Conservation (phyloP, 2,797 vertebrate species). For the Notolepis coatsorum region DNA sequence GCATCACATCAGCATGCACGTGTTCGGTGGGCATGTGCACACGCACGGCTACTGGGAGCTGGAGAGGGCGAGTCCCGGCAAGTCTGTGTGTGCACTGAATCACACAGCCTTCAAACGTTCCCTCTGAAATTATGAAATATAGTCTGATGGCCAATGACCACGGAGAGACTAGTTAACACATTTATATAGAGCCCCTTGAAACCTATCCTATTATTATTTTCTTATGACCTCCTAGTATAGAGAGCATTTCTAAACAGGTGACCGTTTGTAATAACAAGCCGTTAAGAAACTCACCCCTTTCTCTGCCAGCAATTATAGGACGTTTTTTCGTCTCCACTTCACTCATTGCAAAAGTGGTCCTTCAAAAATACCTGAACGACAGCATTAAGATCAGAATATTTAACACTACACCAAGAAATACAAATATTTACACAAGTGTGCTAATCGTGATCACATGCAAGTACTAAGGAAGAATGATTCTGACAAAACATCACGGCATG, state of each 20-base stretch:
- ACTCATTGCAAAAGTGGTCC: constrained; percentile 34
- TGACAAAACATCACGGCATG: too few relatives aligned
- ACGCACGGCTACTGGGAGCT: constrained; percentile 16
- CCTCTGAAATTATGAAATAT: constrained; percentile 17
- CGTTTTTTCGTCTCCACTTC: constrained; percentile 78
- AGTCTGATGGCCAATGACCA: background rate
- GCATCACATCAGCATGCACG: constrained; percentile 47
- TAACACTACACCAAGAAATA: background rate
- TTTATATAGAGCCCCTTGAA: background rate
- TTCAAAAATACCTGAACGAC: constrained; percentile 11
- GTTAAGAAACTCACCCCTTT: constrained; percentile 74
- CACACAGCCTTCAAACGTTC: constrained; percentile 7
- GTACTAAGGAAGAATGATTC: background rate
- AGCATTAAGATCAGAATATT: background rate
- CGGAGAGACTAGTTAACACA: background rate
- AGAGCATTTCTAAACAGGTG: background rate
- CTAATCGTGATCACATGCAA: background rate
- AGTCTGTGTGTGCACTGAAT: constrained; percentile 29
- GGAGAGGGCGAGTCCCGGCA: constrained; percentile 48
- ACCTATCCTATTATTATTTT: background rate
- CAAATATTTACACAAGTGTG: constrained; percentile 1
- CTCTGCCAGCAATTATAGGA: constrained; percentile 72
- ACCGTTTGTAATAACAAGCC: too few relatives aligned
- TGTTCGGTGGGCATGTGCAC: constrained; percentile 32
- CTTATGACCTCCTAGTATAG: background rate